These are phyloP conservation scores for Apocrypta bakeri DNA, from an alignment of 1,140 invertebrate species.

Conservation along the genomic window DNA sequence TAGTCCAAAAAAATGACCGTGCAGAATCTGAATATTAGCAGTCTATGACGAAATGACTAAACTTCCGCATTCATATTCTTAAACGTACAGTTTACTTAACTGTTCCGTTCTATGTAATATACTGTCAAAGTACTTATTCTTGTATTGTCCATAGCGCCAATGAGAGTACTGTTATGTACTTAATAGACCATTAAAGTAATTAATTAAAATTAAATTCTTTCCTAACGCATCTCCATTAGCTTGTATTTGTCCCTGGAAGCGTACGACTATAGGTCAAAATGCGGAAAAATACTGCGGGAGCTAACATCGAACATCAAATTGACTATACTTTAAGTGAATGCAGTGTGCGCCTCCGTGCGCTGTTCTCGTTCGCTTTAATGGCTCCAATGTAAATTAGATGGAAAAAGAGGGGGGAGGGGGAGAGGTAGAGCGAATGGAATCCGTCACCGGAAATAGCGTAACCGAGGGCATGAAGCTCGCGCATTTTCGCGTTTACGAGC, in stretches of 20 bases:
- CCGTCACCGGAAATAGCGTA: conserved; percentile 41
- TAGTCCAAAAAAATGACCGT: no score
- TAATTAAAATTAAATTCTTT: no score
- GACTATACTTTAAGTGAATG: conserved; percentile 50
- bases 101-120: no score
- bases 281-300: conserved; percentile 18
- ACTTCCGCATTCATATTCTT: no score
- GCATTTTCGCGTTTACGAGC: conserved; percentile 41
- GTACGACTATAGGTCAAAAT: background rate
- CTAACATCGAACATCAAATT: conserved; percentile 51
- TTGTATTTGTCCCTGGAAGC: background rate
- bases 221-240: background rate
- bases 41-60: no score
- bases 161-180: no score
- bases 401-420: conserved; percentile 32
- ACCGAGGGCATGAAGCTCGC: conserved; percentile 22
- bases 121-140: no score
- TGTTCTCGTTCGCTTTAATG: conserved; percentile 53
- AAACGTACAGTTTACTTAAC: no score
- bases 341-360: background rate
- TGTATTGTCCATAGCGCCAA: no score
- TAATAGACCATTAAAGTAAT: no score
- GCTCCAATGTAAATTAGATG: conserved; percentile 60
- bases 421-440: conserved; percentile 14
- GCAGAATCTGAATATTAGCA: no score